Evolutionary conservation across 1,140 invertebrate genomes (phyloP).

Genomic region (Nymphalis io): DNA sequence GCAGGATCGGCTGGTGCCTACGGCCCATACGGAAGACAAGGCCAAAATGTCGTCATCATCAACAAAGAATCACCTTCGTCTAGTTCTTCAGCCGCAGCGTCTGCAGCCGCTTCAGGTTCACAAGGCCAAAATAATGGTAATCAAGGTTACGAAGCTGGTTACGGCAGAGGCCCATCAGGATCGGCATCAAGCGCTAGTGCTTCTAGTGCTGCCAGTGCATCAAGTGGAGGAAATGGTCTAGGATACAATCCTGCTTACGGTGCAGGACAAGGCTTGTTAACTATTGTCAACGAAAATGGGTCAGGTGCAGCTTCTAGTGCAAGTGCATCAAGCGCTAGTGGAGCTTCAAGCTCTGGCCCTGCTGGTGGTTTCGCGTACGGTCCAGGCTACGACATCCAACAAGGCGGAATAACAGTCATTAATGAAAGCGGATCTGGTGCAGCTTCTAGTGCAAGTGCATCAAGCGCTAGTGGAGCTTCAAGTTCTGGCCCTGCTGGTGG

Average conservation of each 20-base stretch:
- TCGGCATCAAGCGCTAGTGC: not conserved
- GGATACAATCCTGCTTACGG: not conserved
- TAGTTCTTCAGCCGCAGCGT: not conserved
- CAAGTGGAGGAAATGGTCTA: not conserved
- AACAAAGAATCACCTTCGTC: conserved; percentile 12
- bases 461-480: not conserved
- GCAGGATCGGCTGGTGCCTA: not conserved
- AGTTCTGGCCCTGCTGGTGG: not conserved
- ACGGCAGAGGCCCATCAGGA: not conserved
- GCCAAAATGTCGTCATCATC: conserved; percentile 13
- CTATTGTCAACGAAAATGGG: not conserved
- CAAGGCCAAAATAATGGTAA: not conserved
- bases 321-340: too few species aligned
- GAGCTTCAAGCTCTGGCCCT: too few species aligned
- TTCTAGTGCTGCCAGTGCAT: too few species aligned
- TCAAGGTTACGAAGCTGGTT: not conserved
- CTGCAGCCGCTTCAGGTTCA: conserved; percentile 5
- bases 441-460: not conserved
- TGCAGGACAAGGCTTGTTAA: not conserved
- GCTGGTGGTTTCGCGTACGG: too few species aligned
- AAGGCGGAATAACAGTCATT: not conserved
- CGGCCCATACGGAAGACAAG: conserved; percentile 28
- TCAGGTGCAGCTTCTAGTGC: not conserved
- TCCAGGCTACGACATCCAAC: conserved; percentile 7
- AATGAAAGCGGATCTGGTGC: not conserved